A percentile compares a stretch with the other conserved stretches of the same genome.
Evolutionary conservation across 2,888 invertebrate species (phyloP).

Genomic region (Agrilus cyanescens): DNA sequence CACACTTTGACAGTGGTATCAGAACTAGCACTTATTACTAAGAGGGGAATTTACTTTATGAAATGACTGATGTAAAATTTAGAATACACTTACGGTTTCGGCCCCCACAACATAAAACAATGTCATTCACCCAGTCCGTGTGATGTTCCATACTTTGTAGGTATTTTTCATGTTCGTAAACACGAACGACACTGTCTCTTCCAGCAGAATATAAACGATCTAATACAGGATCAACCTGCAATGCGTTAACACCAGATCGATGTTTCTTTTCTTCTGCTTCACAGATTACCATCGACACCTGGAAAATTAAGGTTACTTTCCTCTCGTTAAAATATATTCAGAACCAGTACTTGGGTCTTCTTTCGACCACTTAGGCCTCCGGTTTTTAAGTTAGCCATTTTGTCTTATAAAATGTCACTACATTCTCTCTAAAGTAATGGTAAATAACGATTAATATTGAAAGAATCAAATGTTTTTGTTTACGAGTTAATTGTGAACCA

Average conservation of each 20-base stretch:
- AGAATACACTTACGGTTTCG: constrained; percentile 61
- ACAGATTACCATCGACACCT: constrained; percentile 97
- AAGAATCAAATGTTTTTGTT: constrained; percentile 32
- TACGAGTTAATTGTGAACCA: constrained; percentile 20
- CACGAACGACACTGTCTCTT: constrained; percentile 92
- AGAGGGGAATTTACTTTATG: constrained; percentile 19
- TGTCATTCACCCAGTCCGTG: constrained; percentile 99
- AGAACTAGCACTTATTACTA: constrained; percentile 96
- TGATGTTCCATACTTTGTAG: constrained; percentile 98
- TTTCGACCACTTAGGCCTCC: constrained; percentile 33
- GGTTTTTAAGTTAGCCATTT: constrained; percentile 32
- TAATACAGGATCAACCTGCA: constrained; percentile 81
- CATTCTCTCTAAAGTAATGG: constrained; percentile 35
- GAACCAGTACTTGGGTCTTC: constrained; percentile 32
- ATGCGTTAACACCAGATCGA: constrained; percentile 89
- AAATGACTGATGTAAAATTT: constrained; percentile 2
- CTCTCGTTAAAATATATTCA: background rate
- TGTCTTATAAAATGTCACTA: constrained; percentile 15
- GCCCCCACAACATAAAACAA: constrained; percentile 93
- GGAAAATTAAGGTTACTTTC: constrained; percentile 19
- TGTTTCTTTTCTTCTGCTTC: constrained; percentile 91
- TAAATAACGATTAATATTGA: constrained; percentile 37
- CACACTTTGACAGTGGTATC: constrained; percentile 99
- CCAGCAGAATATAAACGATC: constrained; percentile 92
- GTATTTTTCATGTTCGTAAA: constrained; percentile 78